A percentile compares a stretch with the other conserved stretches of the same genome.
Evolutionary conservation across 2,797 vertebrate genomes (phyloP).

Genomic region (Hippoglossus hippoglossus): DNA sequence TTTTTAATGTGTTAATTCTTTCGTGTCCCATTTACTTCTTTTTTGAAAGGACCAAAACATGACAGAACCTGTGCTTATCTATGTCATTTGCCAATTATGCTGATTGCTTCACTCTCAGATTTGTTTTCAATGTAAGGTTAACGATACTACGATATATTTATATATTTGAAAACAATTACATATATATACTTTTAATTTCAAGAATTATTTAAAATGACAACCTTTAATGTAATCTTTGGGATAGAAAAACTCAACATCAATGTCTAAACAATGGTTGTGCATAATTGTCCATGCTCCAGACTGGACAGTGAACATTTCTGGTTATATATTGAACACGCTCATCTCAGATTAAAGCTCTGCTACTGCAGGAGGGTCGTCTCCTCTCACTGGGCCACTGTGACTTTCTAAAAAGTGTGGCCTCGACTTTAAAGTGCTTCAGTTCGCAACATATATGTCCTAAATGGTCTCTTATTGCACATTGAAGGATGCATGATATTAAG

Average conservation of each 20-base stretch:
- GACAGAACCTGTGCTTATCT: conserved; percentile 74
- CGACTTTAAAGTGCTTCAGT: conserved; percentile 74
- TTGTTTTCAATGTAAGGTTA: conserved; percentile 88
- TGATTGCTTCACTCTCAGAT: conserved; percentile 89
- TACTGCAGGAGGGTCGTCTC: conserved; percentile 58
- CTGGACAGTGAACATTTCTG: conserved; percentile 67
- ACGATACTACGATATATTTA: conserved; percentile 89
- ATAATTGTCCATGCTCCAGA: conserved; percentile 84
- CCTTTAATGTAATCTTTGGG: conserved; percentile 86
- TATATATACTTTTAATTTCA: conserved; percentile 86
- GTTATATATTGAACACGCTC: conserved; percentile 61
- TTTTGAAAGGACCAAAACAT: conserved; percentile 85
- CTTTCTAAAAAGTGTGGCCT: conserved; percentile 70
- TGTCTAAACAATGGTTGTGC: conserved; percentile 83
- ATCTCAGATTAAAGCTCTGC: conserved; percentile 62
- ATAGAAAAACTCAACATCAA: conserved; percentile 75
- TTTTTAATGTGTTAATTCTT: conserved; percentile 62
- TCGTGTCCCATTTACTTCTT: conserved; percentile 59
- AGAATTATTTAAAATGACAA: conserved; percentile 86
- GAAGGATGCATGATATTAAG: conserved; percentile 85
- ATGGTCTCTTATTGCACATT: conserved; percentile 82
- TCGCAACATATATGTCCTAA: conserved; percentile 79
- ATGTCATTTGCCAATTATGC: conserved; percentile 82
- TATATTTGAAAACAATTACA: conserved; percentile 86
- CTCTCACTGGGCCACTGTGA: conserved; percentile 52